Percentiles rank a stretch among this genome's conserved stretches.
Conservation (phyloP, 2,797 vertebrate genomes). For the Rallus crepitans region DNA sequence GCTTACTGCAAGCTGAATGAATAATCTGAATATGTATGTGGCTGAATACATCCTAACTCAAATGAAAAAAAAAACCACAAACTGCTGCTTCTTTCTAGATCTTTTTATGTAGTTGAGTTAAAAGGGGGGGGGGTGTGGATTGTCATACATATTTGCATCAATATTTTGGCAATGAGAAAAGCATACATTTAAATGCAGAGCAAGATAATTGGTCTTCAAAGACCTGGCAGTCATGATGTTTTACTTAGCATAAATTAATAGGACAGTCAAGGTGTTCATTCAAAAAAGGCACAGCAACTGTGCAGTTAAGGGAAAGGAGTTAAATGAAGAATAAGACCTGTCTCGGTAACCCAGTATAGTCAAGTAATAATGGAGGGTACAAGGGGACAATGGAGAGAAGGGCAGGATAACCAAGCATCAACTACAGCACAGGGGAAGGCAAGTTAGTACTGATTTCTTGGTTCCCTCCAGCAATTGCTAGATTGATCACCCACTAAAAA, state of each 20-base stretch:
- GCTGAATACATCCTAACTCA: background rate
- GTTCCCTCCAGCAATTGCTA: background rate
- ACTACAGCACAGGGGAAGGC: background rate
- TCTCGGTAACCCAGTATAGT: background rate
- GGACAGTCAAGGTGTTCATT: background rate
- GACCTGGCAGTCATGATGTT: background rate
- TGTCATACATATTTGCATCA: background rate
- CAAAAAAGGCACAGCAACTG: background rate
- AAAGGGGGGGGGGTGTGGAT: background rate
- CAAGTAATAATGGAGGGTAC: background rate
- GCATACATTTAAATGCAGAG: background rate
- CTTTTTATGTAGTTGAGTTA: background rate
- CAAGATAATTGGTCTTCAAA: background rate
- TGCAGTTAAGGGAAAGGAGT: background rate
- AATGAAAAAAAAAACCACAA: background rate
- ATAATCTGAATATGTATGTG: background rate
- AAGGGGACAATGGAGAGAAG: background rate
- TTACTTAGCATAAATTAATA: background rate
- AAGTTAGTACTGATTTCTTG: background rate
- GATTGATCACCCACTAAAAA: background rate
- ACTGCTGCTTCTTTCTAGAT: background rate
- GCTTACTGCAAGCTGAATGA: background rate
- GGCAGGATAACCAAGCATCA: background rate
- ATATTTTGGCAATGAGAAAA: background rate
- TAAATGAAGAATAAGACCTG: background rate